These are phyloP conservation scores for Schizopygopsis pylzovi DNA, from an alignment of 2,797 vertebrate genomes.

Conservation along the genomic window DNA sequence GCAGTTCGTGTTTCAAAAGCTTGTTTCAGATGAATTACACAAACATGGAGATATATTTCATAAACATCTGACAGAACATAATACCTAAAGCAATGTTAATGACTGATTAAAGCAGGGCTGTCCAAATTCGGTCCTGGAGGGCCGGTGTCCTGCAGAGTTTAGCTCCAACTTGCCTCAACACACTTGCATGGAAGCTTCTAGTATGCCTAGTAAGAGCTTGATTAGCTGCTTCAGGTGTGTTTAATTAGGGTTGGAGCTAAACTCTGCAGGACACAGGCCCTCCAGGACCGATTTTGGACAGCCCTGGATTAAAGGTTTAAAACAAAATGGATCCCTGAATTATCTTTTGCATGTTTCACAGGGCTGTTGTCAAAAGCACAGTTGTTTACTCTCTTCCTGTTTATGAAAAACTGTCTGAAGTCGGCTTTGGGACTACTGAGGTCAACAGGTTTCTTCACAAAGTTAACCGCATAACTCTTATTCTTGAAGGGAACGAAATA, in stretches of 20 bases:
- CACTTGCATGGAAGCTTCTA: too few relatives aligned
- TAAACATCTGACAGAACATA: neutral
- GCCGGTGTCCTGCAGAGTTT: too few relatives aligned
- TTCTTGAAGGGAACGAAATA: neutral
- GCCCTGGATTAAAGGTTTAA: neutral
- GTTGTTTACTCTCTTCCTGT: slow-evolving; percentile 7
- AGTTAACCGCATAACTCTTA: neutral
- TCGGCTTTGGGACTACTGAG: neutral
- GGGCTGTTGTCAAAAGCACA: neutral
- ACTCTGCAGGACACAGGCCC: too few relatives aligned
- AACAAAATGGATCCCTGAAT: neutral
- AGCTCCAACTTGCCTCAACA: too few relatives aligned
- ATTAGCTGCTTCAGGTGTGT: too few relatives aligned
- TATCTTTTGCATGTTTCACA: neutral
- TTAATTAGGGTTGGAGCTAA: too few relatives aligned
- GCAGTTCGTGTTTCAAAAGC: too few relatives aligned
- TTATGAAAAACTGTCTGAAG: slow-evolving; percentile 32
- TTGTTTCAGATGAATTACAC: too few relatives aligned
- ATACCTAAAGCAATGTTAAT: neutral
- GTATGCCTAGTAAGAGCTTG: too few relatives aligned
- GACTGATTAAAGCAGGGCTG: neutral
- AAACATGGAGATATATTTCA: neutral
- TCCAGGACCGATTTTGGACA: too few relatives aligned
- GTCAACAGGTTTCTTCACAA: slow-evolving; percentile 9
- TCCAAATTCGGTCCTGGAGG: too few relatives aligned